These are phyloP conservation scores for Neelides folsomi DNA, from an alignment of 2,888 invertebrate genomes.

Conservation along the genomic window DNA sequence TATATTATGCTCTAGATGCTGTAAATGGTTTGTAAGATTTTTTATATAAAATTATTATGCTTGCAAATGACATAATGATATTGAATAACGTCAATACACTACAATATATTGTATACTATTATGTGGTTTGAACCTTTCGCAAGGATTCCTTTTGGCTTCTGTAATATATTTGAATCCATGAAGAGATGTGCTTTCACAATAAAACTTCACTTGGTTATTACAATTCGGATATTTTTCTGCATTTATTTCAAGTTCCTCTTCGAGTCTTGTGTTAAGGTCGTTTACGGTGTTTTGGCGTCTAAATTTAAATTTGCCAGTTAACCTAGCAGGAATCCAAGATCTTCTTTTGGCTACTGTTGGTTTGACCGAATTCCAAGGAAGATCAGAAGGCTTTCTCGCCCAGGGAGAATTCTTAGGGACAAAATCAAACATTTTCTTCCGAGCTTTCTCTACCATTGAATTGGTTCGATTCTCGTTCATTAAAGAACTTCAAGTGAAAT, in stretches of 20 bases:
- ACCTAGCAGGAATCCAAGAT: slow-evolving; percentile 9
- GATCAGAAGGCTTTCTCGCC: too few relatives aligned
- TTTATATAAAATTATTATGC: too few relatives aligned
- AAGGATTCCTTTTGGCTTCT: slow-evolving; percentile 14
- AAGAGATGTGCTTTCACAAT: slow-evolving; percentile 22
- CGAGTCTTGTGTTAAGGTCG: slow-evolving; percentile 1
- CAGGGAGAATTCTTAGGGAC: too few relatives aligned
- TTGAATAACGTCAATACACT: neutral
- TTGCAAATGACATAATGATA: neutral
- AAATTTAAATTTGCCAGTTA: slow-evolving; percentile 8
- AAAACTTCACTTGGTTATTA: slow-evolving; percentile 19
- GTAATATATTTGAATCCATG: slow-evolving; percentile 29
- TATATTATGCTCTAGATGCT: too few relatives aligned
- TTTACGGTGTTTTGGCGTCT: neutral
- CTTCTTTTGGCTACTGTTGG: neutral
- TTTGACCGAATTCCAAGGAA: too few relatives aligned
- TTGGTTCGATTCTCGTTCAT: too few relatives aligned
- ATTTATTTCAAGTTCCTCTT: neutral
- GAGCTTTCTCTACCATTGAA: too few relatives aligned
- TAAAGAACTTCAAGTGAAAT: too few relatives aligned
- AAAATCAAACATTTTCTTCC: too few relatives aligned
- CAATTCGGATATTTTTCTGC: slow-evolving; percentile 8
- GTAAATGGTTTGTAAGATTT: too few relatives aligned
- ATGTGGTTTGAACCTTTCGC: slow-evolving; percentile 30
- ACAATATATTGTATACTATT: too few relatives aligned